These are phyloP conservation scores for Noctua janthina DNA, from an alignment of 2,888 invertebrate genomes.

Conservation along the genomic window DNA sequence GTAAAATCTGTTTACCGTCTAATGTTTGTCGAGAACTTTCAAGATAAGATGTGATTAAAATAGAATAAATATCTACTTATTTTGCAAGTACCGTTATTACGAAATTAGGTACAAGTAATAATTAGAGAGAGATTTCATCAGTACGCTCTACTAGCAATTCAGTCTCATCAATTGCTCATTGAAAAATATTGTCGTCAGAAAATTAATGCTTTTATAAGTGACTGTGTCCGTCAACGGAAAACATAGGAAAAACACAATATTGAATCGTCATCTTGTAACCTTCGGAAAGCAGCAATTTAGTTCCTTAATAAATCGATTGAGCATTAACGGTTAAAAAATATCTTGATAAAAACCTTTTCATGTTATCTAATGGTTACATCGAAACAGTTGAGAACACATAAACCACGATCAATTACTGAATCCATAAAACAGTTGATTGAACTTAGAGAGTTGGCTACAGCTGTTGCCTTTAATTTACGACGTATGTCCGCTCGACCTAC, in stretches of 20 bases:
- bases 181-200: neutral
- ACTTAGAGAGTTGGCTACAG: conserved; percentile 32
- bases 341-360: conserved; percentile 13
- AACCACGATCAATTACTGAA: conserved; percentile 18
- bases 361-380: conserved; percentile 13
- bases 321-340: neutral
- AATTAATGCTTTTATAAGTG: neutral
- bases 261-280: conserved; percentile 8
- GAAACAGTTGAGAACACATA: conserved; percentile 13
- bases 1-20: conserved; percentile 25
- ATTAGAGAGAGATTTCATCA: conserved; percentile 13
- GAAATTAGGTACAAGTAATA: neutral
- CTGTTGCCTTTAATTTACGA: conserved; percentile 34
- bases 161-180: neutral
- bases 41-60: conserved; percentile 35
- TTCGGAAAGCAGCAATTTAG: conserved; percentile 14
- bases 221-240: neutral
- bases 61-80: neutral
- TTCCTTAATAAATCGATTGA: conserved; percentile 25
- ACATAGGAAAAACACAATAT: conserved; percentile 3
- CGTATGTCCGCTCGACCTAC: conserved; percentile 43
- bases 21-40: conserved; percentile 29
- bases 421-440: conserved; percentile 43
- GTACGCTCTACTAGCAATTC: neutral
- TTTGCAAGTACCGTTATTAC: conserved; percentile 22